Evolutionary conservation across 2,888 invertebrate species (phyloP).

Genomic region (Cephus pulcher): DNA sequence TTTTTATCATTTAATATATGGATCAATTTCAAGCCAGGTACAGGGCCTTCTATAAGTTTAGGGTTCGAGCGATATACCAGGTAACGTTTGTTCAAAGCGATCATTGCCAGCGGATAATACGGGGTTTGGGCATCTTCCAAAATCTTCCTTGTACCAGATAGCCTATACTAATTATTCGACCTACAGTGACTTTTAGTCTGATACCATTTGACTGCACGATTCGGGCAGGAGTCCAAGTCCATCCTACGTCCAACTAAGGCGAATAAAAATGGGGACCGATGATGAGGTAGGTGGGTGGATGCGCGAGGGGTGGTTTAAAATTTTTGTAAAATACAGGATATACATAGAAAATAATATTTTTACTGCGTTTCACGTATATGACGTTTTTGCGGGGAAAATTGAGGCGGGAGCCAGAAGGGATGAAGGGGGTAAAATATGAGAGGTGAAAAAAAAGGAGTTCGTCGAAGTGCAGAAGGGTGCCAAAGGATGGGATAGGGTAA

Average conservation of each 20-base stretch:
- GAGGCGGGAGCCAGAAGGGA: background rate
- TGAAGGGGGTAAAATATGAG: background rate
- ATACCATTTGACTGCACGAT: background rate
- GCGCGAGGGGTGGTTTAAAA: background rate
- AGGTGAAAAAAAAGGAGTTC: background rate
- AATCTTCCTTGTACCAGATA: background rate
- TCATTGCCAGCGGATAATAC: background rate
- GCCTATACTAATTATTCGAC: background rate
- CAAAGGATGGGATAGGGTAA: background rate
- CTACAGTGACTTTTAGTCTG: background rate
- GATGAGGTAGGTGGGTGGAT: too few relatives aligned
- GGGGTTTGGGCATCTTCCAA: background rate
- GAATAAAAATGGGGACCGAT: background rate
- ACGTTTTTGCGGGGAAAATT: too few relatives aligned
- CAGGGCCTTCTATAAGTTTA: background rate
- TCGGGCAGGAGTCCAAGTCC: background rate
- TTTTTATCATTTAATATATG: background rate
- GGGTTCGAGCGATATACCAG: background rate
- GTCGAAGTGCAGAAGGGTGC: background rate
- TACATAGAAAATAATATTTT: too few relatives aligned
- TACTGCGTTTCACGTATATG: too few relatives aligned
- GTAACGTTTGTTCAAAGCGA: background rate
- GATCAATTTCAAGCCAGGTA: background rate
- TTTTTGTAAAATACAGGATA: background rate
- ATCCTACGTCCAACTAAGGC: background rate